Evolutionary conservation across 35 echinoderm and acorn worm genomes (phyloP).

Genomic region (Apostichopus californicus): DNA sequence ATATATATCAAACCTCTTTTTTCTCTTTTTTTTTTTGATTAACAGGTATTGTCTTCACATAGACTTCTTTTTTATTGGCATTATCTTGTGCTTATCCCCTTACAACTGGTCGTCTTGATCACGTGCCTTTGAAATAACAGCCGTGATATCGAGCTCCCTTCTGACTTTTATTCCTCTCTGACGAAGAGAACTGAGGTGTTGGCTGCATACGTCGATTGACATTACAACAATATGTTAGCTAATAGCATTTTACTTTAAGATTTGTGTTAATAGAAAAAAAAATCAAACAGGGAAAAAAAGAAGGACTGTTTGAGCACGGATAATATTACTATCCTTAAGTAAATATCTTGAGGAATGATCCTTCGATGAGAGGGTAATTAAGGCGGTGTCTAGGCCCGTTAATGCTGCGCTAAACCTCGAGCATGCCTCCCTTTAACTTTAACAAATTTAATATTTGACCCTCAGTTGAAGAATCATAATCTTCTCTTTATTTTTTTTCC

Average conservation of each 20-base stretch:
- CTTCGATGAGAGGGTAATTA: too few relatives aligned
- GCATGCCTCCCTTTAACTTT: too few relatives aligned
- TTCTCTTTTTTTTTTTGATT: neutral
- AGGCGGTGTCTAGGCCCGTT: too few relatives aligned
- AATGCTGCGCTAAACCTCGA: too few relatives aligned
- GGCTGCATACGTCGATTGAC: neutral
- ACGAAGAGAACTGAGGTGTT: neutral
- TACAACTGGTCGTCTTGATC: neutral
- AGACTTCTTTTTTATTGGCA: neutral
- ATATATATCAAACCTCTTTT: neutral
- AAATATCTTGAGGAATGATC: too few relatives aligned
- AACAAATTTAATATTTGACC: too few relatives aligned
- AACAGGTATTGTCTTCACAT: neutral
- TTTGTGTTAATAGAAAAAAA: neutral
- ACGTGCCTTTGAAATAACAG: slow-evolving; percentile 13
- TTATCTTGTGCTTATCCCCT: neutral
- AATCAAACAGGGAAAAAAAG: neutral
- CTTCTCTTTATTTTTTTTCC: too few relatives aligned
- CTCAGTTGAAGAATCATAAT: too few relatives aligned
- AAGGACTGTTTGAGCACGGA: neutral
- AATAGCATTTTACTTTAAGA: neutral
- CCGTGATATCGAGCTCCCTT: neutral
- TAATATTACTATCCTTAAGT: neutral
- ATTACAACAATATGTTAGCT: neutral
- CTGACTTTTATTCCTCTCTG: slow-evolving; percentile 1